These are phyloP conservation scores for Pegoplata infirma DNA, from an alignment of 2,888 invertebrate species.

Conservation along the genomic window DNA sequence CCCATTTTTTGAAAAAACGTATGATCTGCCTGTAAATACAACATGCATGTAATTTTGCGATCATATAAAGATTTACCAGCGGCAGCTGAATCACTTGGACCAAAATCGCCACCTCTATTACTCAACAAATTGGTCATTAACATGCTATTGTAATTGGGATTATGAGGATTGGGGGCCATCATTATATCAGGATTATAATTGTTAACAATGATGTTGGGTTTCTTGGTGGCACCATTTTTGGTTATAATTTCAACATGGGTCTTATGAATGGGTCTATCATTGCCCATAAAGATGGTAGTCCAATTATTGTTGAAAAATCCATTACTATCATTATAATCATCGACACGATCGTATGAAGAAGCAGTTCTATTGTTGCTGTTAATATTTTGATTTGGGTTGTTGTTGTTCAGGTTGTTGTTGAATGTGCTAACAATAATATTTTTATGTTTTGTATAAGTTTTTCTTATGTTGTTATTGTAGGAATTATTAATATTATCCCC, in stretches of 20 bases:
- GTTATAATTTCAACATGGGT: constrained; percentile 84
- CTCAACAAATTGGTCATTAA: constrained; percentile 73
- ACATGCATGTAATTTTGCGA: constrained; percentile 94
- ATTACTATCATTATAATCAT: constrained; percentile 62
- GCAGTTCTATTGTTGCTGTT: constrained; percentile 59
- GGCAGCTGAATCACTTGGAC: constrained; percentile 59
- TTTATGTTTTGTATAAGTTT: constrained; percentile 76
- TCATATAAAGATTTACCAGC: constrained; percentile 80
- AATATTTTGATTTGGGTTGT: constrained; percentile 41
- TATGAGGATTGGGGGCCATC: constrained; percentile 74
- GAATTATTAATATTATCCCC: constrained; percentile 66
- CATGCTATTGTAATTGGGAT: constrained; percentile 76
- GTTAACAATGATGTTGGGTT: constrained; percentile 82
- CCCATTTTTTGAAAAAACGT: constrained; percentile 97
- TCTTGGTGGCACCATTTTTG: constrained; percentile 83
- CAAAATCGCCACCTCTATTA: constrained; percentile 68
- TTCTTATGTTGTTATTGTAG: constrained; percentile 69
- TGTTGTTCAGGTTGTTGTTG: constrained; percentile 65
- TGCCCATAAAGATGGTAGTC: constrained; percentile 69
- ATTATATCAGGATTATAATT: constrained; percentile 79
- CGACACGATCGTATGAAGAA: constrained; percentile 56
- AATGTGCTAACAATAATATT: constrained; percentile 76
- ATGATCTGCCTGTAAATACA: constrained; percentile 97
- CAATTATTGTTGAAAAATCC: constrained; percentile 76
- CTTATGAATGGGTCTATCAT: constrained; percentile 82